phyloP scores from a whole-genome alignment of 2,888 invertebrate genomes.

The Lasioglossum leucozonium region DNA sequence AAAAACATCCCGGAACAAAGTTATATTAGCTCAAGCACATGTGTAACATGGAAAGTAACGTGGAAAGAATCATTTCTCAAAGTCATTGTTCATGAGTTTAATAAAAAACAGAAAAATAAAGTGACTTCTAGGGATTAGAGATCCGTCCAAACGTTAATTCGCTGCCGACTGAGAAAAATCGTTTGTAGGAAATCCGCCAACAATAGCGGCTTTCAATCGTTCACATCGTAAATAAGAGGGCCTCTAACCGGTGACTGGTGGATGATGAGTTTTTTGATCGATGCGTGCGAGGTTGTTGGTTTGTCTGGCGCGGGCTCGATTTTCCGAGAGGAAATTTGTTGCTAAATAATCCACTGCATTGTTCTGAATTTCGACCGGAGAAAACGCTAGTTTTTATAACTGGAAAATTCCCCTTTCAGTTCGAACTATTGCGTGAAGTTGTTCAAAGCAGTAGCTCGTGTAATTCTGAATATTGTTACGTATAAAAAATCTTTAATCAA shows the following conservation, averaged over 20 bases:
- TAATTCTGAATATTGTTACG: too few species aligned
- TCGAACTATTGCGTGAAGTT: not conserved
- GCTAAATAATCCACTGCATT: not conserved
- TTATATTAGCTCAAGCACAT: too few species aligned
- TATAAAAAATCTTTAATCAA: too few species aligned
- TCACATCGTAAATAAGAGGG: not conserved
- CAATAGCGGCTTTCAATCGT: slow-evolving; percentile 5
- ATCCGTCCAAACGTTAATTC: not conserved
- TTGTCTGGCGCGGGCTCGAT: not conserved
- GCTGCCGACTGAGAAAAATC: not conserved
- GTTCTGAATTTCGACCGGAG: not conserved
- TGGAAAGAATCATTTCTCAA: too few species aligned
- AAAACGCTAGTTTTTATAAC: not conserved
- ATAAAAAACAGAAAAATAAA: not conserved
- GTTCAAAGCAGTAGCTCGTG: not conserved
- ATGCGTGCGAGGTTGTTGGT: not conserved
- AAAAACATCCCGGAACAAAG: too few species aligned
- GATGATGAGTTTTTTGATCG: slow-evolving; percentile 4
- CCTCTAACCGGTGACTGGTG: not conserved
- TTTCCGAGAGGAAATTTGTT: not conserved
- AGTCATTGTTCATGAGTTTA: too few species aligned
- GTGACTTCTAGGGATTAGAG: not conserved
- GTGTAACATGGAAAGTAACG: too few species aligned
- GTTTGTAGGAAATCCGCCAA: not conserved
- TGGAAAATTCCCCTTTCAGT: not conserved